Evolutionary conservation across 2,888 invertebrate genomes (phyloP).

Genomic region (Morpho helenor): DNA sequence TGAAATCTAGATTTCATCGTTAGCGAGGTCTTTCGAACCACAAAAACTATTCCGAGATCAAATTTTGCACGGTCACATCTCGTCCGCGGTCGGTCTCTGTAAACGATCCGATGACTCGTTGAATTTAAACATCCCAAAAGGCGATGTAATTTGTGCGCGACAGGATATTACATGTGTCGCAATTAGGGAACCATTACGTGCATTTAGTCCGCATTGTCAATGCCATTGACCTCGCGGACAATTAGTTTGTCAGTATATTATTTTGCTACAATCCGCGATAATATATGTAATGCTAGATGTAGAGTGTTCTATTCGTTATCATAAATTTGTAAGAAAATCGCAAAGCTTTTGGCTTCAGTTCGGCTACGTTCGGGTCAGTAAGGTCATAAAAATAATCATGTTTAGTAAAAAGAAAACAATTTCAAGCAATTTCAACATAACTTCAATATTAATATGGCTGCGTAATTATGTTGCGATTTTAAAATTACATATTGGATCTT

Average conservation of each 20-base stretch:
- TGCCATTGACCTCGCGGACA: constrained; percentile 42
- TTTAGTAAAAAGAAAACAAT: too few species aligned
- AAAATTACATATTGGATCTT: too few species aligned
- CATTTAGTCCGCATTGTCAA: constrained; percentile 47
- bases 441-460: too few species aligned
- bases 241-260: constrained; percentile 29
- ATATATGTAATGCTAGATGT: too few species aligned
- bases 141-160: constrained; percentile 22
- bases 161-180: constrained; percentile 37
- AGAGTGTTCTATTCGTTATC: too few species aligned
- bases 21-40: not conserved
- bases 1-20: not conserved
- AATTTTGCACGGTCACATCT: not conserved
- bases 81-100: not conserved
- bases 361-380: too few species aligned
- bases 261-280: too few species aligned
- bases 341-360: too few species aligned
- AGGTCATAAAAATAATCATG: too few species aligned
- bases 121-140: constrained; percentile 7
- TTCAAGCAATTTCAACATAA: too few species aligned
- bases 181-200: constrained; percentile 41
- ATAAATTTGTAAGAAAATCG: too few species aligned
- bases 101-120: not conserved
- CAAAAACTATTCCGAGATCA: not conserved
- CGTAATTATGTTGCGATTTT: too few species aligned